phyloP scores from a whole-genome alignment of 1,140 invertebrate genomes.

The Bursaphelenchus mucronatus region DNA sequence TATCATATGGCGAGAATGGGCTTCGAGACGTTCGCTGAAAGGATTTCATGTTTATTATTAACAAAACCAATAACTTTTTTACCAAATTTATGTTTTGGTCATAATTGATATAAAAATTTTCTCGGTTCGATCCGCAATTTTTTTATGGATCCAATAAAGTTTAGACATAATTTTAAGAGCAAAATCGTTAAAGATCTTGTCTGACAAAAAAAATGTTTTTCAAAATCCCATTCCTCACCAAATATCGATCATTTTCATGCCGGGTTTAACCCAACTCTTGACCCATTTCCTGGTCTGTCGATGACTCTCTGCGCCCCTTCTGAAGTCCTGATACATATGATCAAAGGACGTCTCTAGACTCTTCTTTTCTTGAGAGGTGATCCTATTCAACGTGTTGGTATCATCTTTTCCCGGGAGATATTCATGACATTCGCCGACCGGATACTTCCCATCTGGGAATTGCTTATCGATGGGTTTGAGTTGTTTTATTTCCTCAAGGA shows the following conservation, averaged over 20 bases:
- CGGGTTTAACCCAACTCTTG: constrained; percentile 84
- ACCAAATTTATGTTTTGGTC: constrained; percentile 11
- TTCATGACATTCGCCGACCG: constrained; percentile 46
- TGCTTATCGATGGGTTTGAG: constrained; percentile 51
- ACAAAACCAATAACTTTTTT: not conserved
- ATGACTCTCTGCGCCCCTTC: constrained; percentile 93
- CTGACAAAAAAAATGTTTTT: constrained; percentile 7
- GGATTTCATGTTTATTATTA: constrained; percentile 13
- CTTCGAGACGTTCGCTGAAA: constrained; percentile 80
- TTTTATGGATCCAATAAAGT: not conserved
- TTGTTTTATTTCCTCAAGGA: constrained; percentile 33
- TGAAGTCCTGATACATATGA: constrained; percentile 87
- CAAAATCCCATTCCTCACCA: constrained; percentile 66
- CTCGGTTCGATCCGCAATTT: not conserved
- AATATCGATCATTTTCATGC: constrained; percentile 98
- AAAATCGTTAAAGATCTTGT: not conserved
- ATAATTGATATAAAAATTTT: too few species aligned
- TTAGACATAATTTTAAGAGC: constrained; percentile 10
- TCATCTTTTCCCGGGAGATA: constrained; percentile 47
- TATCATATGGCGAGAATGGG: constrained; percentile 81
- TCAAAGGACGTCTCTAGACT: constrained; percentile 65
- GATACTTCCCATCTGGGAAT: constrained; percentile 44
- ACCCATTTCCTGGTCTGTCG: constrained; percentile 86
- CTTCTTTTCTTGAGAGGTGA: constrained; percentile 80
- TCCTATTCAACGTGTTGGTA: constrained; percentile 51